Evolutionary conservation across 2,797 vertebrate species (phyloP), one percentile per base, ranked within the genome.

Genomic region (Melanotaenia pygmaea): DNA sequence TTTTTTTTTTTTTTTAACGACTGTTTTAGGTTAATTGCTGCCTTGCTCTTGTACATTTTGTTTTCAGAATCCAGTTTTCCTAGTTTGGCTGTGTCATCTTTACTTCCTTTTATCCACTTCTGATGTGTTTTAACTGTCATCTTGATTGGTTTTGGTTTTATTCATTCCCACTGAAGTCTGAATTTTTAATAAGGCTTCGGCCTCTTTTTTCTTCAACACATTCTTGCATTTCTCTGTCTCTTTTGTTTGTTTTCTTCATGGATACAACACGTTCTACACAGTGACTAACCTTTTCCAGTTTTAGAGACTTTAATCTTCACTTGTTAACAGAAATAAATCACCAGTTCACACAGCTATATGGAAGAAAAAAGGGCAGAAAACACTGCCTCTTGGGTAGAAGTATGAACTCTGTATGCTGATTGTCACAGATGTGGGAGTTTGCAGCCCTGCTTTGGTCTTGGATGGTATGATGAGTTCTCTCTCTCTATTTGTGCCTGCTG

Each of bases 301-400:
- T 69, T 24, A 37, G 62, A 1, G 9, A 70, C 20, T 81, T 78
- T 76, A 62, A 79, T 83, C 67, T 70, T 1, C 3, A 22, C 18
- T 16, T 65, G 56, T 57, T 62, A 50, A 72, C 40, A 65, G 1
- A 43, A 69, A 70, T 79, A 54, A 37, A 10, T 38, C 37, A 38
- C 8, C 2, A 13, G 37, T 12, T 38, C 37, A 38, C 3, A 38
- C 37, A 38, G 37, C 2, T 10, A 13, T 13, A 13, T 38, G 11
- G 2, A 12, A 38, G 37, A 13, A 38, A 38, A 13, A 38, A 38
- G 12, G 37, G 59, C 65, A 62, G 38, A 18, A 80, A 74, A 76
- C 38, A 72, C 73, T 86, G 79, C 77, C 87, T 84, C 72, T 85
- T 79, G 77, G 77, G 87, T 79, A 57, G 74, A 60, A 81, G 69